Base-by-base conservation (phyloP, 2,113 vertebrate genomes). In the Spizaetus ornatus region DNA sequence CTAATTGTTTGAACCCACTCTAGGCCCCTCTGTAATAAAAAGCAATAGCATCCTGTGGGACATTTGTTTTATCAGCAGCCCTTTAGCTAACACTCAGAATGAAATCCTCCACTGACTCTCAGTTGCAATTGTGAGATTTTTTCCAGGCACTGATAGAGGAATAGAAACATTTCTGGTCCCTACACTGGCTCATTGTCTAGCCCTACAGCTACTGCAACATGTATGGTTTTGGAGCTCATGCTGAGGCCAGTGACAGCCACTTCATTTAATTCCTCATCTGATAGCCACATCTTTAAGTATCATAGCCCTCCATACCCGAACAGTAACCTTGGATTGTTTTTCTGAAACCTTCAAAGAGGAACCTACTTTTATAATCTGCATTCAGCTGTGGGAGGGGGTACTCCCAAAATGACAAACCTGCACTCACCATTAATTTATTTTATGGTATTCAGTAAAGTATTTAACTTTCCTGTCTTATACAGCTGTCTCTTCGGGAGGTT, bases 41-140 rank as follows among this genome's bases (percentile, higher is more conserved):
- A 90, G 70, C 38, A 89, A 63, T 66, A 79, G 72, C 45, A 69
- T 95, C 94, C 94, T 91, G 70, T 93, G 81, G 83, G 91, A 96
- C 82, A 45, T 92, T 83, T 89, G 55, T 88, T 95, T 91, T 97
- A 95, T 96, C 96, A 96, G 61, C 71, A 95, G 45, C 67, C 63
- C 42, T 95, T 95, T 89, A 73, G 85, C 87, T 96, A 95, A 95
- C 73, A 79, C 90, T 95, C 87, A 82, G 94, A 92, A 90, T 47
- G 36, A 94, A 95, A 97, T 95, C 61, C 94, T 96, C 63, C 23
- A 29, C 50, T 72, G 62, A 72, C 42, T 83, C 70, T 76, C 31
- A 58, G 29, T 78, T 74, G 42, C 67, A 93, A 59, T 56, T 73
- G 52, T 70, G 62, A 94, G 78, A 43, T n/a, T 69, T 95, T 92